A percentile compares a stretch with the other conserved stretches of the same genome.
phyloP scores from a whole-genome alignment of 2,113 vertebrate genomes.

The Todiramphus saurophagus region DNA sequence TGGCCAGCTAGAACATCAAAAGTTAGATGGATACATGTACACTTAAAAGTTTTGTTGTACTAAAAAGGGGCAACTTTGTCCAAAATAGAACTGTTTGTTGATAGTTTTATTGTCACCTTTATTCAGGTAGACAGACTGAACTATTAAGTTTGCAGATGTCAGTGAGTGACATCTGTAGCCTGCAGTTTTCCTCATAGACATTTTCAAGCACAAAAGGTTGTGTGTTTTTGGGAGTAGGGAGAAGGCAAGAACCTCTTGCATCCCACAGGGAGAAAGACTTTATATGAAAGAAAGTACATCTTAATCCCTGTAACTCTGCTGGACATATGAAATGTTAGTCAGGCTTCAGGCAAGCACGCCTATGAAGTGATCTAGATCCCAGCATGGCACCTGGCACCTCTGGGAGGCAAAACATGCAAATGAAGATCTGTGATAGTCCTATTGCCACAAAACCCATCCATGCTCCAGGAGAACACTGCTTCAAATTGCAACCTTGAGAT shows the following conservation, averaged over 20 bases:
- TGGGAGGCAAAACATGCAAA: background rate
- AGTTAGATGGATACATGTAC: fast-evolving
- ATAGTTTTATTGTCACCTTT: background rate
- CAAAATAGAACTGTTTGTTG: background rate
- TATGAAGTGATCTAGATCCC: background rate
- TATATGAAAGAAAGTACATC: background rate
- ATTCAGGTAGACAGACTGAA: background rate
- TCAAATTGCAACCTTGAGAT: background rate
- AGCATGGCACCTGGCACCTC: background rate
- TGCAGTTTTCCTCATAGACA: background rate
- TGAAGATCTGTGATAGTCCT: background rate
- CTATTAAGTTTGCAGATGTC: background rate
- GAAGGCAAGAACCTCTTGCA: background rate
- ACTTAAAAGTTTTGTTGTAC: background rate
- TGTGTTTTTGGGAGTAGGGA: background rate
- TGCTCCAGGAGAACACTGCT: background rate
- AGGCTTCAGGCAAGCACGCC: background rate
- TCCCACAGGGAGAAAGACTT: background rate
- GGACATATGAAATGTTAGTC: background rate
- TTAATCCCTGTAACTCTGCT: background rate
- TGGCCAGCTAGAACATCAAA: background rate
- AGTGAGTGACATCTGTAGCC: background rate
- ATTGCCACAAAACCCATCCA: background rate
- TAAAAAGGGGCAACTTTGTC: background rate
- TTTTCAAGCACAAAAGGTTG: background rate